phyloP scores from a whole-genome alignment of 1,140 invertebrate species.

The Halictus rubicundus region DNA sequence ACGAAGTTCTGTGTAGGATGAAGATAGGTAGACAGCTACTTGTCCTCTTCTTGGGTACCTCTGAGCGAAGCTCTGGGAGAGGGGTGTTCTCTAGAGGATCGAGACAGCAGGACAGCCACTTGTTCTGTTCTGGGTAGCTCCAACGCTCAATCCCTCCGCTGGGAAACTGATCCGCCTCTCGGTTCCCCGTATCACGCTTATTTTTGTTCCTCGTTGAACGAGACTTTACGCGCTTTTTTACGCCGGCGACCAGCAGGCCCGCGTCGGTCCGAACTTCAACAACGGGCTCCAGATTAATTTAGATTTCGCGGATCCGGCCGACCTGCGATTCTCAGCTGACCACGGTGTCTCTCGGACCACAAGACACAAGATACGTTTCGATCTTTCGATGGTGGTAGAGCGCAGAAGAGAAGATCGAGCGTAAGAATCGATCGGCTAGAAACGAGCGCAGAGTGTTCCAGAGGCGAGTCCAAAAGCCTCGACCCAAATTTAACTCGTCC shows the following conservation, averaged over 20 bases:
- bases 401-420: no score
- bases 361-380: no score
- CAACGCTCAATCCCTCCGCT: not conserved
- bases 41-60: no score
- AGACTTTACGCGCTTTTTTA: conserved; percentile 48
- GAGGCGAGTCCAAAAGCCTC: not conserved
- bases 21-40: no score
- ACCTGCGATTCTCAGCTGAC: conserved; percentile 10
- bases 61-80: no score
- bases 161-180: conserved; percentile 26
- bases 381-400: no score
- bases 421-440: no score
- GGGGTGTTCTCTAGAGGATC: not conserved
- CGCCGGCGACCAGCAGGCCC: conserved; percentile 30
- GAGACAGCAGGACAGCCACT: conserved; percentile 12
- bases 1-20: no score
- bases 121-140: conserved; percentile 11
- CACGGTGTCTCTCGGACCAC: not conserved
- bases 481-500: conserved; percentile 31
- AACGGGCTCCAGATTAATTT: conserved; percentile 53
- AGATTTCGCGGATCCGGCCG: conserved; percentile 30
- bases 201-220: conserved; percentile 40
- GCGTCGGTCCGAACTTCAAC: conserved; percentile 25
- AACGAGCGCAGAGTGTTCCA: not conserved
- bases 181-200: conserved; percentile 42